A percentile compares a stretch with the other conserved stretches of the same genome.
Conservation (phyloP, 2,888 invertebrate species). For the Dimorphilus gyrociliatus region DNA sequence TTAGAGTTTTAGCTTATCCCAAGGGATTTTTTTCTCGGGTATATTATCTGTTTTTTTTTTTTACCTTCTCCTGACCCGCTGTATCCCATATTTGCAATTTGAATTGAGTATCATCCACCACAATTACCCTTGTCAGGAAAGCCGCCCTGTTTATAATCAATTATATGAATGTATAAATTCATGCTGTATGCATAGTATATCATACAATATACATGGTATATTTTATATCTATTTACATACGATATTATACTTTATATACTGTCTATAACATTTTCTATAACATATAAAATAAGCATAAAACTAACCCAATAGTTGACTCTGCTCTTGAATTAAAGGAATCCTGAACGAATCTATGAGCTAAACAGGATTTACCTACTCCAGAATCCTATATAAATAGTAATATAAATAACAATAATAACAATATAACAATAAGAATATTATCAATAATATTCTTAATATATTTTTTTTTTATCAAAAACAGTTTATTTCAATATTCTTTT, state of each 20-base stretch:
- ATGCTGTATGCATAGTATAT: not conserved
- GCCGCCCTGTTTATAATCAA: constrained; percentile 27
- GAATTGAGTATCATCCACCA: constrained; percentile 28
- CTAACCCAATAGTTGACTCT: constrained; percentile 38
- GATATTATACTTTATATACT: not conserved
- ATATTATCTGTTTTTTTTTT: constrained; percentile 2
- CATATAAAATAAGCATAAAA: constrained; percentile 4
- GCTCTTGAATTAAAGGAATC: constrained; percentile 34
- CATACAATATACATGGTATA: not conserved
- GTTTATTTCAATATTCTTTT: no score
- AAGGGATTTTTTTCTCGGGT: no score
- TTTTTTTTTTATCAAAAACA: no score
- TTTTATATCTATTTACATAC: not conserved
- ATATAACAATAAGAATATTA: no score
- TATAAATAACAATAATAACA: no score
- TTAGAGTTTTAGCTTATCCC: no score
- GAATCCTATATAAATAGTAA: constrained; percentile 32
- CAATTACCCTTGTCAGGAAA: constrained; percentile 36
- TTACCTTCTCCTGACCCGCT: constrained; percentile 39
- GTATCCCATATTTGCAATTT: constrained; percentile 40
- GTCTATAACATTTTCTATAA: not conserved
- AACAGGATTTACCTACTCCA: constrained; percentile 39
- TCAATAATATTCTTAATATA: no score
- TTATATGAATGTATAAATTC: constrained; percentile 1
- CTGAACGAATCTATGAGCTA: constrained; percentile 37